A percentile compares a stretch with the other conserved stretches of the same genome.
Conservation (phyloP, 2,888 invertebrate species). For the Eucriotettix oculatus region DNA sequence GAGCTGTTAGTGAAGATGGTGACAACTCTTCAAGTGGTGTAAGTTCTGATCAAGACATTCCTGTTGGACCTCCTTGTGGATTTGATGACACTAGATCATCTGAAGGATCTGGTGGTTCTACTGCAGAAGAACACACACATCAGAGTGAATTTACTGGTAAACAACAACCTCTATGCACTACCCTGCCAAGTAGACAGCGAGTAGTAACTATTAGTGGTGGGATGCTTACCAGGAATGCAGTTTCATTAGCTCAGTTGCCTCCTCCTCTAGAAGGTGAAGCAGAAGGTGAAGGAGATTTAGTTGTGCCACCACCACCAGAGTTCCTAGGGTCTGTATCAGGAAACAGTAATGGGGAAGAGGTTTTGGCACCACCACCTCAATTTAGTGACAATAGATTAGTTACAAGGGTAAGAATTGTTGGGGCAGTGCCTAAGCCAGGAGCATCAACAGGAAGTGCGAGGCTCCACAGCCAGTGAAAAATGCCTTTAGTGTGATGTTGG, state of each 20-base stretch:
- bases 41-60: slow-evolving; percentile 67
- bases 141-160: not conserved
- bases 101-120: slow-evolving; percentile 7
- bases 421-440: slow-evolving; percentile 56
- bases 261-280: slow-evolving; percentile 58
- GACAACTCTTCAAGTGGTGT: slow-evolving; percentile 82
- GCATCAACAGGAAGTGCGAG: slow-evolving; percentile 2
- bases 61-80: slow-evolving; percentile 31
- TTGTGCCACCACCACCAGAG: slow-evolving; percentile 42
- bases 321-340: slow-evolving; percentile 29
- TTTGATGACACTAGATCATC: slow-evolving; percentile 8
- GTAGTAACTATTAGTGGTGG: slow-evolving; percentile 18
- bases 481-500: not conserved
- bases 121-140: not conserved
- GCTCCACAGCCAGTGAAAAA: slow-evolving; percentile 10
- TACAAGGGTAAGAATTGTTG: slow-evolving; percentile 58
- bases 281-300: slow-evolving; percentile 41
- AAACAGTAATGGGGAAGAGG: slow-evolving; percentile 32
- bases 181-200: not conserved
- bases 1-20: slow-evolving; percentile 46
- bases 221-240: slow-evolving; percentile 46
- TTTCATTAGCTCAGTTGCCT: slow-evolving; percentile 61
- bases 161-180: not conserved
- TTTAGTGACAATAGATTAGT: slow-evolving; percentile 58
- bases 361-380: slow-evolving; percentile 77